Evolutionary conservation across 2,888 invertebrate genomes (phyloP), one percentile per base, ranked within the genome.

Genomic region (Dioctria rufipes): DNA sequence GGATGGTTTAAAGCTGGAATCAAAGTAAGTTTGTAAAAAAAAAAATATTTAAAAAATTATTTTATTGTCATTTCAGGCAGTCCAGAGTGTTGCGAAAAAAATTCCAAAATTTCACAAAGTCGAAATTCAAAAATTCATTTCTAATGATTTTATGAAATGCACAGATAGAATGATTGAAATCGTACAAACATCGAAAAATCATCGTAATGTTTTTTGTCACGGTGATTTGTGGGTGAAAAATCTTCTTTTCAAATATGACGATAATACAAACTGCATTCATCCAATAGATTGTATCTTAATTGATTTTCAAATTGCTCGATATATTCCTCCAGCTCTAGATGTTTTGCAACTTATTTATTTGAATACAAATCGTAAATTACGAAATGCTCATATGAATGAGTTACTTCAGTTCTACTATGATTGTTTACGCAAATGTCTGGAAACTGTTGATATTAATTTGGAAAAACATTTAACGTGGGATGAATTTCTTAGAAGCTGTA

Each of bases 281-380:
- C 75, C 75, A 25, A 84, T 87, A 0, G 87, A 87, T 5, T 91
- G 91, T 81, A 85, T 90, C 51, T 84, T 92, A 43, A 89, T 92
- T 2, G 92, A 92, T 85, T 92, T 90, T 83, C 92, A 92, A 84
- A 83, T 91, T 79, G 84, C 89, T 0, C 88, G 91, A n/a, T 92
- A 92, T 81, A 88, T 88, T 37, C 91, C 92, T 0, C 91, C 92
- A 2, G 88, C 91, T 0, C 89, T 91, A 71, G 92, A 92, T 83
- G 86, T 92, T 2, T 85, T 90, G 5, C 88, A 89, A 42, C 85
- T 90, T 37, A 85, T 92, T 0, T 90, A 90, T 77, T 85, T 91
- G 4, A 90, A 90, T 81, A 86, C 90, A 3, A 86, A 87, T 1
- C 84, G 85, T 0, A 83, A 86, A 5, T 87, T 89, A 75, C 84